phyloP scores from a whole-genome alignment of 2,113 vertebrate species.

The Oncorhynchus nerka region DNA sequence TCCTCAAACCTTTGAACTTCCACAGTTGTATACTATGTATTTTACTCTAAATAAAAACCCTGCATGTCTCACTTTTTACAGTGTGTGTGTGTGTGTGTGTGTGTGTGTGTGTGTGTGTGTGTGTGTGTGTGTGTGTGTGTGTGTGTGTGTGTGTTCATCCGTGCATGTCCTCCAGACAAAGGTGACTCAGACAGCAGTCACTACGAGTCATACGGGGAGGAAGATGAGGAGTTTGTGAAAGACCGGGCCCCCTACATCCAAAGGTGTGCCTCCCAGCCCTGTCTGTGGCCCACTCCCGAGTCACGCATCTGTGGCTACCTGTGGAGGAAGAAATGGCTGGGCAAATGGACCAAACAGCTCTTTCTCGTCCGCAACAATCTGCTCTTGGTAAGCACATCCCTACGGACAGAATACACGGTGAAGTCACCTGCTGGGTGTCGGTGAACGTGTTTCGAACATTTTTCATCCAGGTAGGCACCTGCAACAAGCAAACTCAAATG shows the following conservation, averaged over 20 bases:
- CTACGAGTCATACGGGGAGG: constrained; percentile 80
- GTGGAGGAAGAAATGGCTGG: constrained; percentile 83
- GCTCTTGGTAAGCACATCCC: constrained; percentile 70
- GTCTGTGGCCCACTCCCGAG: constrained; percentile 63
- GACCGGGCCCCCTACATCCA: constrained; percentile 78
- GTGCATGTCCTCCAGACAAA: constrained; percentile 50
- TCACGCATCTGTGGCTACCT: constrained; percentile 82
- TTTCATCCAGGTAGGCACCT: too few relatives aligned
- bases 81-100: too few relatives aligned
- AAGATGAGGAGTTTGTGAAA: constrained; percentile 64
- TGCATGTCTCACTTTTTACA: too few relatives aligned
- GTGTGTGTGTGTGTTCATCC: background rate
- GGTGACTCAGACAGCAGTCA: constrained; percentile 79
- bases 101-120: too few relatives aligned
- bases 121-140: too few relatives aligned
- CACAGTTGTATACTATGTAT: too few relatives aligned
- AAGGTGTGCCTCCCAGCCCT: constrained; percentile 58
- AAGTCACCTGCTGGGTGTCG: too few relatives aligned
- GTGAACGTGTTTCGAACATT: too few relatives aligned
- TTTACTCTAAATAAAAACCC: too few relatives aligned
- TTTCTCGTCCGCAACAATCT: constrained; percentile 73
- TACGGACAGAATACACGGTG: background rate
- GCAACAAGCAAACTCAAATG: background rate
- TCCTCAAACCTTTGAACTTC: too few relatives aligned
- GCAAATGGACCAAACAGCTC: constrained; percentile 82